Evolutionary conservation across 2,113 vertebrate species (phyloP).

Genomic region (Myotis lucifugus): DNA sequence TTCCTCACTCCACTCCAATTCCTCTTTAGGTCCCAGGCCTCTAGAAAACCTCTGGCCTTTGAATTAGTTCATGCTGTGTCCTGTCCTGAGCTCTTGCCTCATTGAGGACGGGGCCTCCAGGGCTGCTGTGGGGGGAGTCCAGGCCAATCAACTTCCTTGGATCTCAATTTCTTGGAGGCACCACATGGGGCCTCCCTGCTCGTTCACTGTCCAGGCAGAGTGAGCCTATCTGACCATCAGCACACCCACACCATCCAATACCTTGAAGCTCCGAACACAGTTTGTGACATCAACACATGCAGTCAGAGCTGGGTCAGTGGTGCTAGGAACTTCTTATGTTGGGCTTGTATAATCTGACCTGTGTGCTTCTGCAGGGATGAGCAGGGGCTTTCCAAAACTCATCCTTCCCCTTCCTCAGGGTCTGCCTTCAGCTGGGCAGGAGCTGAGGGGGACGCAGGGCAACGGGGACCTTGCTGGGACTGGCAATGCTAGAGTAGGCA

Average conservation of each 20-base stretch:
- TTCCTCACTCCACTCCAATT: background rate
- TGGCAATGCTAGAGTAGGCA: background rate
- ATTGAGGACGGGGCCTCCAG: background rate
- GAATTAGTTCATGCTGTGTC: background rate
- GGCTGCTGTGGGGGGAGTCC: background rate
- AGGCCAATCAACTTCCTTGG: background rate
- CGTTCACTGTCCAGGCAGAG: background rate
- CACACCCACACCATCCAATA: background rate
- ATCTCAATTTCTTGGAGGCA: background rate
- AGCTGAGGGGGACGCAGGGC: background rate
- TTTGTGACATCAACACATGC: background rate
- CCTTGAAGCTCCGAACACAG: background rate
- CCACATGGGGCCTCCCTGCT: background rate
- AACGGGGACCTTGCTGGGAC: background rate
- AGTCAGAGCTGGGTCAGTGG: background rate
- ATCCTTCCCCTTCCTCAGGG: background rate
- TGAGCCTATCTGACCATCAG: background rate
- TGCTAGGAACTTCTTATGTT: background rate
- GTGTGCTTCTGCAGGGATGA: background rate
- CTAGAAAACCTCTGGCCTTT: background rate
- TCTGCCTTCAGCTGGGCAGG: background rate
- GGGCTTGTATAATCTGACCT: background rate
- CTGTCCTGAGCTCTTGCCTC: background rate
- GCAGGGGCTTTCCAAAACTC: background rate
- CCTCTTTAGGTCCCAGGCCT: slow-evolving; percentile 1